A percentile compares a stretch with the other conserved stretches of the same genome.
These are phyloP conservation scores for Cloeon dipterum DNA, from an alignment of 2,888 invertebrate species.

Conservation along the genomic window DNA sequence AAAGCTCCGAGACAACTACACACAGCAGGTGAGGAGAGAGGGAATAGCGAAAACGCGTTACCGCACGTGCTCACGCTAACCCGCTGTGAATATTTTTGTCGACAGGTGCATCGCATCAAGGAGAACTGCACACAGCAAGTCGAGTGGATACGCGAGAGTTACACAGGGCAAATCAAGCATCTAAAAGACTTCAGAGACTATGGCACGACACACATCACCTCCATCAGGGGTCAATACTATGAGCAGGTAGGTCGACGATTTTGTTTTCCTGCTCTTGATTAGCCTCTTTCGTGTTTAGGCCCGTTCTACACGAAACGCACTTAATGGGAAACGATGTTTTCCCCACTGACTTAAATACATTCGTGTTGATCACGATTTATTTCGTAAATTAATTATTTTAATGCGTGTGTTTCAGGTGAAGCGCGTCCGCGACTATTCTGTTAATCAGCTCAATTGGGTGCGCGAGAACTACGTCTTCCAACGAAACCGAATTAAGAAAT, in stretches of 20 bases:
- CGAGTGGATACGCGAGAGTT: constrained; percentile 83
- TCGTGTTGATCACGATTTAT: no score
- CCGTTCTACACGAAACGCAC: not conserved
- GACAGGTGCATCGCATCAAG: constrained; percentile 63
- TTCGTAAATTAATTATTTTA: no score
- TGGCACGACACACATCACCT: constrained; percentile 66
- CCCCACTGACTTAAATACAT: no score
- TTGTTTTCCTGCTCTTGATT: constrained; percentile 2
- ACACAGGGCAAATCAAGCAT: constrained; percentile 67
- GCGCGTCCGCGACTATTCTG: constrained; percentile 78
- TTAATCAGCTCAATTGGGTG: constrained; percentile 76
- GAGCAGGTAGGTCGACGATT: constrained; percentile 51
- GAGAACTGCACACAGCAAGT: constrained; percentile 87
- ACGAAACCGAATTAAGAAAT: constrained; percentile 80
- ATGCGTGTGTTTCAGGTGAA: constrained; percentile 39
- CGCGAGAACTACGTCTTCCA: constrained; percentile 91
- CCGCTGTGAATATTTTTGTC: constrained; percentile 5
- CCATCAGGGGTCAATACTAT: constrained; percentile 73
- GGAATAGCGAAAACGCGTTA: not conserved
- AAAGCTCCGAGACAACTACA: constrained; percentile 73
- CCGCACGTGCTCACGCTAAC: not conserved
- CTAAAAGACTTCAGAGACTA: constrained; percentile 75
- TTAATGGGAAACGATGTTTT: not conserved
- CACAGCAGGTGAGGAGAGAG: constrained; percentile 47
- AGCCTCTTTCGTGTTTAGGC: not conserved